phyloP scores from a whole-genome alignment of 2,888 invertebrate species.

The Euproctis similis region DNA sequence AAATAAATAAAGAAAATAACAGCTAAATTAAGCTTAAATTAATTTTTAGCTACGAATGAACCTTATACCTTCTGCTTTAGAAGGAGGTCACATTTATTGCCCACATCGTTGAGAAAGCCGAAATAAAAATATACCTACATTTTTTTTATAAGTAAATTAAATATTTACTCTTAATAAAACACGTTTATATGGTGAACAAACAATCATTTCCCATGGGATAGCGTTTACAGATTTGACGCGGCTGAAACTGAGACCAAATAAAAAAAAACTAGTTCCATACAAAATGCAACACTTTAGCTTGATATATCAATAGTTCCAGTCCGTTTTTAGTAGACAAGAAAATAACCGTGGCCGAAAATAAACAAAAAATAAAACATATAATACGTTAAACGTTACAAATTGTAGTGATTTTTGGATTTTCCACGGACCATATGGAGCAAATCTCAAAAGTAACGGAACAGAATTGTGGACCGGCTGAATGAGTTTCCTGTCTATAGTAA shows the following conservation, averaged over 20 bases:
- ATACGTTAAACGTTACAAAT: conserved; percentile 17
- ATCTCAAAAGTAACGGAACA: conserved; percentile 8
- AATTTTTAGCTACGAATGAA: too few relatives aligned
- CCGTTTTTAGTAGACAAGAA: conserved; percentile 13
- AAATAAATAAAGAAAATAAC: too few relatives aligned
- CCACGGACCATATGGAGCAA: conserved; percentile 14
- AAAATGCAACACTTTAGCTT: neutral
- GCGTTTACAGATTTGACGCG: neutral
- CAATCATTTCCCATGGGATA: neutral
- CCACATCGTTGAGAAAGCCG: too few relatives aligned
- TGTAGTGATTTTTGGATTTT: conserved; percentile 24
- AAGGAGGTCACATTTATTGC: too few relatives aligned
- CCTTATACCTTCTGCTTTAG: too few relatives aligned
- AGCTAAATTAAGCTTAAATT: too few relatives aligned
- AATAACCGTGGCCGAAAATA: conserved; percentile 6
- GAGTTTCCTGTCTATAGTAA: too few relatives aligned
- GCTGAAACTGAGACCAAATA: conserved; percentile 1
- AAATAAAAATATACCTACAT: too few relatives aligned
- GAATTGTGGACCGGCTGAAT: too few relatives aligned
- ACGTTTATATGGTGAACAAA: too few relatives aligned
- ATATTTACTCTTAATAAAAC: too few relatives aligned
- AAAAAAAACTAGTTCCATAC: neutral
- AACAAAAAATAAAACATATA: conserved; percentile 3
- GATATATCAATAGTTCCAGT: conserved; percentile 4
- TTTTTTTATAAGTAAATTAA: too few relatives aligned